Evolutionary conservation across 2,113 vertebrate species (phyloP), one percentile per base, ranked within the genome.

Genomic region (Scomber scombrus): DNA sequence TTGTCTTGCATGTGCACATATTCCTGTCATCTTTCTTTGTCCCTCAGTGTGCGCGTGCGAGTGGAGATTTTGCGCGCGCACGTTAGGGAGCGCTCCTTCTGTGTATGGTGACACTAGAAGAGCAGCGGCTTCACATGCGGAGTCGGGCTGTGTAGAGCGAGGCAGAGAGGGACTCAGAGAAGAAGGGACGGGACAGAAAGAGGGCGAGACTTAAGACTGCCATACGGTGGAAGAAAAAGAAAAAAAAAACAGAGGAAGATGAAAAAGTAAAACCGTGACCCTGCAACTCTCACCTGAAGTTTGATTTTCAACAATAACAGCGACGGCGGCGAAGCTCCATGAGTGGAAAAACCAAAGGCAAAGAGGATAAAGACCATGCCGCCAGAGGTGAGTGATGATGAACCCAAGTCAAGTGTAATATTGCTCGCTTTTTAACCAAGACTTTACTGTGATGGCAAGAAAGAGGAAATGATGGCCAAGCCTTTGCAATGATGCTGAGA

Each of bases 341-440:
- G 92, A 93, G 90, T 71, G 88, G 88, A 46, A 93, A 90, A 85
- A 58, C 83, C 13, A 92, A 73, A 81, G n/a, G 79, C 72, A 92
- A 86, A 81, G 92, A 93, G 72, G 91, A 93, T 51, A 92, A 88
- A 67, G 91, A 90, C n/a, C 81, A 89, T 88, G 91, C 84, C 43
- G 62, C 85, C 80, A 93, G 89, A 89, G 91, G 93, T 94, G 75
- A 94, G 93, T 75, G 52, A 51, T 3, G 26, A 34, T 45, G n/a
- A 61, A 64, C 50, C 40, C 4, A 9, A 55, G 45, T 18, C 40
- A 15, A 31, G 51, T 7, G 46, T 21, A 3, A 15, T 34, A 8
- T n/a, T 11, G 12, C 0, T 11, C 2, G 5, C 15, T 23, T 26
- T 29, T 12, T 26, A 8, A 40, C 34, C 7, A 40, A 40, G 34